Base-by-base conservation (phyloP, 1,140 invertebrate genomes). In the Achroia grisella region DNA sequence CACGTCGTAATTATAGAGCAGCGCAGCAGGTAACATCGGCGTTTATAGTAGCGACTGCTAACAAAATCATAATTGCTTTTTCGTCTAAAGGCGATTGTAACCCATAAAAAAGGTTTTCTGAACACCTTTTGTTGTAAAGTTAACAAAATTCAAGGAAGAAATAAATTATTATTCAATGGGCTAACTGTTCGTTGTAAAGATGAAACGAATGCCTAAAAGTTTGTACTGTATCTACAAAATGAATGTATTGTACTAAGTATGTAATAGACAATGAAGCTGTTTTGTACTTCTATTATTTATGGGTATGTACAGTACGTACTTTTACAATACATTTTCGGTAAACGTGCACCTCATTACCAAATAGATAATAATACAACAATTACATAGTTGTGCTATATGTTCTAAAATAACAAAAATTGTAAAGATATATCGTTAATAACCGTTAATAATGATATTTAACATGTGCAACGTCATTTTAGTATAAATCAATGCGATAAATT, bases 1-100 rank as follows among this genome's bases (percentile, higher is more conserved):
- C 74, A 60, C 57, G 57, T 61, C 68, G 64, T 85, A 85, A 85
- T 85, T 85, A 82, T 73, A 81, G 76, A 69, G 72, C 61, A 44
- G 52, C 80, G 11, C 80, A 79, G 78, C 81, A 78, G 78, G 81
- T 82, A 67, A 64, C 69, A 61, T 15, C 53, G 33, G 44, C 41
- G 52, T 62, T 64, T 62, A 71, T 59, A 63, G 67, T 56, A 61
- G 56, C 61, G 41, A 56, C 58, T 49, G 45, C 48, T 61, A 72
- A 71, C 63, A 61, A 62, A 71, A 52, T 65, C 55, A 62, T 73
- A 75, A 80, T 82, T 77, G 64, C 66, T 72, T 62, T 70, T 60
- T 60, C 62, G 48, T 61, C 62, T 60, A 56, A 55, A 57, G 48
- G 36, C 53, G 35, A 52, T 43, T 48, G 49, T 40, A 48, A n/a